These are phyloP conservation scores for Murina feae DNA, from an alignment of 2,113 vertebrate species.

Conservation along the genomic window DNA sequence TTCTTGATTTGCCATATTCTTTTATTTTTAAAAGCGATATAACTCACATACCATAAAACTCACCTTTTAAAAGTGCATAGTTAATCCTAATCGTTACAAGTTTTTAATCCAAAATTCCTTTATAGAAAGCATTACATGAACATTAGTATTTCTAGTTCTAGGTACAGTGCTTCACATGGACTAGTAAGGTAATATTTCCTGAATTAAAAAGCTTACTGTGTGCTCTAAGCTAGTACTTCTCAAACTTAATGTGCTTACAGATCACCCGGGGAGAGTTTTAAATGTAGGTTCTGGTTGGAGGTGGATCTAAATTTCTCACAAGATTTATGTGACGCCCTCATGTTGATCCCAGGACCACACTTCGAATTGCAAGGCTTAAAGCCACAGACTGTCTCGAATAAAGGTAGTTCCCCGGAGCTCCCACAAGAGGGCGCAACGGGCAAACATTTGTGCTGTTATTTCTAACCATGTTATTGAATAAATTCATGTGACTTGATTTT, in stretches of 20 bases:
- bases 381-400: background rate
- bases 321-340: background rate
- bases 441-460: constrained; percentile 37
- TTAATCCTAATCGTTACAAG: background rate
- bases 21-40: background rate
- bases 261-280: background rate
- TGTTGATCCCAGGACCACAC: background rate
- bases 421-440: constrained; percentile 54
- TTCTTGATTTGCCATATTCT: background rate
- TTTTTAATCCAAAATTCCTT: background rate
- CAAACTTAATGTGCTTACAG: background rate
- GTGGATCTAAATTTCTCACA: background rate
- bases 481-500: background rate
- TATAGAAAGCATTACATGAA: background rate
- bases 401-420: background rate
- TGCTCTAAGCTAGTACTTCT: background rate
- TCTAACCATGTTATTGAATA: background rate
- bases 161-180: background rate
- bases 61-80: background rate
- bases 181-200: background rate
- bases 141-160: background rate
- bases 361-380: background rate
- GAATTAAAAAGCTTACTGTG: background rate
- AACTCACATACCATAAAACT: background rate
- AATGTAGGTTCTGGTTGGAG: background rate